phyloP scores from a whole-genome alignment of 2,113 vertebrate species.

The Spea bombifrons region DNA sequence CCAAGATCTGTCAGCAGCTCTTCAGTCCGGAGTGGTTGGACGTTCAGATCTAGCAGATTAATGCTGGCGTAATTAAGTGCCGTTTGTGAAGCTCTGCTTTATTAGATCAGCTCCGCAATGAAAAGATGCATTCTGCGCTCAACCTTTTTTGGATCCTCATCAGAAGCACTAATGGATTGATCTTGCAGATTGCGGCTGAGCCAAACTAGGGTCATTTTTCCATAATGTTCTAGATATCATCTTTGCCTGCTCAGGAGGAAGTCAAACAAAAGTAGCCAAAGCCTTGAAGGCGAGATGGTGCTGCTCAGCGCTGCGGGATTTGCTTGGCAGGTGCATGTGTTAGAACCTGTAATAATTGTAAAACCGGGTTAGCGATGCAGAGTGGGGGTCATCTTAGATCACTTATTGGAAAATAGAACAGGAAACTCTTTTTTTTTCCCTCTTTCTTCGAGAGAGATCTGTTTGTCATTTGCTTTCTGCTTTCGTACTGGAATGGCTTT shows the following conservation, averaged over 20 bases:
- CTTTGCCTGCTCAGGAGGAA: conserved; percentile 44
- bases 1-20: conserved; percentile 24
- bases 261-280: not conserved
- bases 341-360: conserved; percentile 21
- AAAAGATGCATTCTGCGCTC: not conserved
- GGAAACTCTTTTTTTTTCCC: not conserved
- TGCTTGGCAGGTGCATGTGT: conserved; percentile 23
- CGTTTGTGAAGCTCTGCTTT: not conserved
- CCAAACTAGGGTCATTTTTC: conserved; percentile 46
- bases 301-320: conserved; percentile 2
- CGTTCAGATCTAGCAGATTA: not conserved
- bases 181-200: conserved; percentile 40
- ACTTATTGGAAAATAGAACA: not conserved
- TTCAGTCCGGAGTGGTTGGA: not conserved
- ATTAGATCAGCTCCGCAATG: conserved; percentile 8
- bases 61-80: conserved; percentile 7
- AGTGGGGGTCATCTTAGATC: conserved; percentile 12
- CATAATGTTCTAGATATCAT: not conserved
- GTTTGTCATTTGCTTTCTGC: conserved; percentile 40
- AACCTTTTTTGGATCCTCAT: conserved; percentile 26
- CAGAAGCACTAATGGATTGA: conserved; percentile 37
- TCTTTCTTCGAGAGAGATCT: conserved; percentile 18
- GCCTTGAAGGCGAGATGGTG: not conserved
- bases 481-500: conserved; percentile 34
- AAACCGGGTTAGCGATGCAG: not conserved